Evolutionary conservation across 2,797 vertebrate species (phyloP).

Genomic region (Intellagama lesueurii): DNA sequence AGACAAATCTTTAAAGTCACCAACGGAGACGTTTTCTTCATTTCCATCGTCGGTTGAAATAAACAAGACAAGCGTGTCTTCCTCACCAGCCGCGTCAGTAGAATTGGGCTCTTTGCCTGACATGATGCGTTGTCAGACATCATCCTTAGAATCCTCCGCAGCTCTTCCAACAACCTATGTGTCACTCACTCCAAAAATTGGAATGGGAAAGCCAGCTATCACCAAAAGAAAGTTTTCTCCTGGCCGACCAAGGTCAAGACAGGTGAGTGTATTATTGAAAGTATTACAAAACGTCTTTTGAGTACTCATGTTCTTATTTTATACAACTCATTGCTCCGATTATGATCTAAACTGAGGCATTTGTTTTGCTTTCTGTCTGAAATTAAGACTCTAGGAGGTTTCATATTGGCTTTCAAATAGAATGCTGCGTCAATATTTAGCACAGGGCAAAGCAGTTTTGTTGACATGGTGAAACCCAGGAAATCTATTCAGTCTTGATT

Average conservation of each 20-base stretch:
- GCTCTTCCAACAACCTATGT: constrained; percentile 87
- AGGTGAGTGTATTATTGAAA: constrained; percentile 81
- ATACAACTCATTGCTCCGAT: background rate
- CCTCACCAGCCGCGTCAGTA: constrained; percentile 66
- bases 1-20: constrained; percentile 82
- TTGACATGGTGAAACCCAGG: no score
- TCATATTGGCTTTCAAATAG: background rate
- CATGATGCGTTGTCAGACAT: constrained; percentile 66
- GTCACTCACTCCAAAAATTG: constrained; percentile 94
- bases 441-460: background rate
- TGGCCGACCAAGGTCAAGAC: constrained; percentile 92
- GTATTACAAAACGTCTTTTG: no score
- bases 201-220: constrained; percentile 97
- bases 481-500: background rate
- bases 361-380: background rate
- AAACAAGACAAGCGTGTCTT: constrained; percentile 71
- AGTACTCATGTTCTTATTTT: background rate
- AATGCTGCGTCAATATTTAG: background rate
- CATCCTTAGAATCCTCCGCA: constrained; percentile 66
- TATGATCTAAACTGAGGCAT: background rate
- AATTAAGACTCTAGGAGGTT: background rate
- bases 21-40: constrained; percentile 71
- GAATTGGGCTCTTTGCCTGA: constrained; percentile 81
- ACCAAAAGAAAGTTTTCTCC: constrained; percentile 97
- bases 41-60: constrained; percentile 57